These are phyloP conservation scores for Oscheius sp. DNA, from an alignment of 2,888 invertebrate genomes.

Conservation along the genomic window DNA sequence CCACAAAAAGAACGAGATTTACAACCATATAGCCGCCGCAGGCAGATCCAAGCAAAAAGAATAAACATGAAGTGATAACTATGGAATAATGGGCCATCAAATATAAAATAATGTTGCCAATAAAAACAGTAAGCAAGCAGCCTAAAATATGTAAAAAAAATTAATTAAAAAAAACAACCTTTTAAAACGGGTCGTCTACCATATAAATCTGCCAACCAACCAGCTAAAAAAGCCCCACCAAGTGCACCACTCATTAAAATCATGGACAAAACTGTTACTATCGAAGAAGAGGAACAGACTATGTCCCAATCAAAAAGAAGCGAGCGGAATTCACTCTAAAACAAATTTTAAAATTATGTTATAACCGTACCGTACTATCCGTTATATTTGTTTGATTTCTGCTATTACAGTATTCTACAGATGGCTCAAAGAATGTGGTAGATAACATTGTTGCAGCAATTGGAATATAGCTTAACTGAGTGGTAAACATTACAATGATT, in stretches of 20 bases:
- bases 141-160: slow-evolving; percentile 40
- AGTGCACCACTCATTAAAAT: slow-evolving; percentile 67
- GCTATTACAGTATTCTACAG: slow-evolving; percentile 13
- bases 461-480: slow-evolving; percentile 68
- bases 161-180: slow-evolving; percentile 37
- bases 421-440: slow-evolving; percentile 66
- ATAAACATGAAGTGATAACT: slow-evolving; percentile 40
- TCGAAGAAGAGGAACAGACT: slow-evolving; percentile 38
- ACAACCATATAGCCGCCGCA: slow-evolving; percentile 69
- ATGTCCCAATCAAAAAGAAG: slow-evolving; percentile 56
- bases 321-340: slow-evolving; percentile 51
- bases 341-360: neutral
- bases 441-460: slow-evolving; percentile 64
- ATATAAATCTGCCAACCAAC: slow-evolving; percentile 67
- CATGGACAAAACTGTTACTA: slow-evolving; percentile 48
- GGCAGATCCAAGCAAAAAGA: slow-evolving; percentile 47
- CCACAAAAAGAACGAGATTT: slow-evolving; percentile 68
- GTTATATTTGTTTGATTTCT: neutral
- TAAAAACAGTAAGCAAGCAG: slow-evolving; percentile 47
- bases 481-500: slow-evolving; percentile 56
- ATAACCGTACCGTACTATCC: neutral
- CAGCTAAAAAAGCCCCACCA: slow-evolving; percentile 64
- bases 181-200: slow-evolving; percentile 67
- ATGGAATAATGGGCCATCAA: slow-evolving; percentile 32
- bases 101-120: slow-evolving; percentile 44